Conservation (phyloP, 2,113 vertebrate species). For the Alectura lathami region DNA sequence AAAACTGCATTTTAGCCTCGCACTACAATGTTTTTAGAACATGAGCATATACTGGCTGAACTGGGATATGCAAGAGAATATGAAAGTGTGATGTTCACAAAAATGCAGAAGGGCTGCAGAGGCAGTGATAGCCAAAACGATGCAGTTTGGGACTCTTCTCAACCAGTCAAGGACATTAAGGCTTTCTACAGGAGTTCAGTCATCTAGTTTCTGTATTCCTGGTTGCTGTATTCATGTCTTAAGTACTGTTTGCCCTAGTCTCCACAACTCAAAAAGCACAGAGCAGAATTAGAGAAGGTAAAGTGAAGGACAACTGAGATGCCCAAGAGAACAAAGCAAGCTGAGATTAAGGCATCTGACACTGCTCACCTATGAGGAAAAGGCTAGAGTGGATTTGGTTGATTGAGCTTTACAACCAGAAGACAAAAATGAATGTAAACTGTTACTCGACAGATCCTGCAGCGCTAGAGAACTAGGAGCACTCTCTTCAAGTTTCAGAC, state of each 20-base stretch:
- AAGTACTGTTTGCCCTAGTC: not conserved
- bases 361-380: not conserved
- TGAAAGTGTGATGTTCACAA: not conserved
- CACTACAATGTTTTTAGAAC: not conserved
- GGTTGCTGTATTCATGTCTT: not conserved
- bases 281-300: not conserved
- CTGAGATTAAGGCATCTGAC: not conserved
- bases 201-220: not conserved
- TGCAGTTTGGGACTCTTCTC: not conserved
- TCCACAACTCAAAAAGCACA: not conserved
- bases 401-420: accelerated
- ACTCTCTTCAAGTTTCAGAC: not conserved
- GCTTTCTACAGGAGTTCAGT: not conserved
- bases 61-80: accelerated
- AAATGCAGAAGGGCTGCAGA: not conserved
- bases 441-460: not conserved
- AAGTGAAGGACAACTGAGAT: not conserved
- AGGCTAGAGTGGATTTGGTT: not conserved
- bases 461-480: not conserved
- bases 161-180: not conserved
- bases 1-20: not conserved
- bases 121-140: not conserved
- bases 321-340: not conserved
- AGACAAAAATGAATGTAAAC: not conserved
- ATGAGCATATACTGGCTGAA: accelerated